Evolutionary conservation across 2,888 invertebrate genomes (phyloP), one percentile per base, ranked within the genome.

Genomic region (Pilophorus perplexus): DNA sequence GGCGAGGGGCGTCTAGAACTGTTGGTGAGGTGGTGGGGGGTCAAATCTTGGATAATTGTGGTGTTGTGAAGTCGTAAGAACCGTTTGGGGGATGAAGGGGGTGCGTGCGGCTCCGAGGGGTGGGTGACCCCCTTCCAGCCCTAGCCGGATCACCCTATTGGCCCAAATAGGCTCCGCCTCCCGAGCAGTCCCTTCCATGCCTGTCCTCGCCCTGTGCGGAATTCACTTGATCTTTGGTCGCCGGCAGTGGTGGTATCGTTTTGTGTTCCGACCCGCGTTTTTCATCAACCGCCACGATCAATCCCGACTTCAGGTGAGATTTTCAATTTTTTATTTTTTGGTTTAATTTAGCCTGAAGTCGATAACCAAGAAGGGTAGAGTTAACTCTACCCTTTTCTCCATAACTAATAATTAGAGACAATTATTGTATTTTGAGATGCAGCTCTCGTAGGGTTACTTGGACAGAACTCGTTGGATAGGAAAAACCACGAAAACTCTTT

Each of bases 21-120:
- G n/a, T n/a, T n/a, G n/a, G n/a, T n/a, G n/a, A n/a, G 60, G 60
- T 23, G 62, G 33, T 3, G 62, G 64, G 52, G 62, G 64, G 64
- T 50, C 64, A 64, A 64, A 64, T 64, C 64, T 64, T 64, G 52
- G 64, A 40, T 64, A 64, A 64, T 64, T 64, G 64, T 52, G 64
- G 64, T 64, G 64, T 64, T 64, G 64, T 64, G 64, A 64, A 64
- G 64, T 60, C 59, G 59, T 50, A 64, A 64, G 64, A 25, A 64
- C 37, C 22, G 64, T 20, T 60, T 18, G 59, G 22, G 3, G 25
- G 4, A 10, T 8, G 14, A 27, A 23, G 33, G 27, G 60, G 33
- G 59, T 14, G 44, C 25, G 40, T 27, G 52, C 52, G 16, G 25
- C 42, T 33, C 3, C 28, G 48, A 33, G 46, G 62, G 62, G 48